Base-by-base conservation (phyloP, 2,113 vertebrate species). In the Geococcyx californianus region DNA sequence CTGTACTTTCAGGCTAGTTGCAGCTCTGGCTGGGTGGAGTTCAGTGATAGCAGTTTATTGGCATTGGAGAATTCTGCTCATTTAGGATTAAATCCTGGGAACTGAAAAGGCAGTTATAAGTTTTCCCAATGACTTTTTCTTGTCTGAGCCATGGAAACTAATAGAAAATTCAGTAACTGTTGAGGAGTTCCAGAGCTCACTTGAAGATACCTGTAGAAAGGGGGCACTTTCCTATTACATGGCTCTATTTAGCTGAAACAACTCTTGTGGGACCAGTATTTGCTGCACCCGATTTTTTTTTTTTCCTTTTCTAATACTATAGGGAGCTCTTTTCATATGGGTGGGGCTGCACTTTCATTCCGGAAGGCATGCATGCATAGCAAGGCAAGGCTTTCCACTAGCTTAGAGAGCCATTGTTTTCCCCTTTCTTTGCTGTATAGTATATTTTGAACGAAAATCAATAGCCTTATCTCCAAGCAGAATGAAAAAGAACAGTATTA, bases 11-110 rank as follows among this genome's bases (percentile, higher is more conserved):
- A 81, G 82, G 79, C 86, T 96, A 89, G 68, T 90, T 55, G 93
- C 80, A 82, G 64, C 91, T 96, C 89, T 93, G 95, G 72, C 88
- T 95, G 96, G 92, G 96, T 96, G 97, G 97, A 96, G 97, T 93
- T 94, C 84, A 8, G 33, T 60, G 60, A 55, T 70, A 88, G 89
- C 66, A 51, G 56, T 80, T 26, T 85, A 70, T 31, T 26, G 38
- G 44, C 20, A 47, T 28, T 68, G 56, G 49, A 44, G 60, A 64
- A 59, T 87, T 90, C 40, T 75, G 36, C 28, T 75, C 66, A 70
- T 92, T 59, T 55, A 62, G 69, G 64, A 89, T 45, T 82, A 95
- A 95, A 88, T 69, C 75, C 51, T 58, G 40, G 88, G 51, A 90
- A 79, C 23, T 23, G 62, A 87, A 72, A 14, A 49, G 51, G 23